Base-by-base conservation (phyloP, 2,797 vertebrate genomes). In the Margarornis squamiger region DNA sequence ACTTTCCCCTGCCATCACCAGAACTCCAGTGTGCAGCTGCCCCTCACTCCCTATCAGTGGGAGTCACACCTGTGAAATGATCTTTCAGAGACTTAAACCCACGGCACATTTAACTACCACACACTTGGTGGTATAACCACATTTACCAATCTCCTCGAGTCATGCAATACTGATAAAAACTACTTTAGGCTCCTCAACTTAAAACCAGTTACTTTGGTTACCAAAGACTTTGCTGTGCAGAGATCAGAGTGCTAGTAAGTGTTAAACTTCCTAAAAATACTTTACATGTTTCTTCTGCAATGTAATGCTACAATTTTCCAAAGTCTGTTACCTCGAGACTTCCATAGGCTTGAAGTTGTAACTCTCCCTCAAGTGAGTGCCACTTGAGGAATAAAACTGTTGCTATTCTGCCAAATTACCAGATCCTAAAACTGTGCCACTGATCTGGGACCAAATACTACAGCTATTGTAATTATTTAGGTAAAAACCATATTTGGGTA, bases 231-330 rank as follows among this genome's bases (percentile, higher is more conserved):
- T 76, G 48, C 51, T 41, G 26, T 6, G 9, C 16, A 62, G 70
- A 55, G 51, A 92, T 72, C 49, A 84, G 49, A 88, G 34, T 15
- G 43, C 59, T 51, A 51, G 0, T 32, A 63, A 83, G 38, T 21
- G 23, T 67, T 63, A 49, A 92, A 94, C 55, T 79, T 80, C 65
- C 57, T 79, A 36, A 63, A 90, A 90, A 66, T 76, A 82, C 57
- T 88, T 63, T 3, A 52, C 29, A 73, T 38, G 45, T 88, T 92
- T 91, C 77, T 77, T 80, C 66, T 0, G 6, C 43, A 86, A 48
- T 32, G 58, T 45, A 92, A 93, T 70, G 46, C 51, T 80, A 59
- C 14, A n/a, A 3, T 67, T 88, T 92, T 83, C 45, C 49, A 8
- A 73, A 76, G 63, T 43, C 55, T 92, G 63, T 1, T 68, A 72